Evolutionary conservation across 2,113 vertebrate species (phyloP).

Genomic region (Corydoras sp.): DNA sequence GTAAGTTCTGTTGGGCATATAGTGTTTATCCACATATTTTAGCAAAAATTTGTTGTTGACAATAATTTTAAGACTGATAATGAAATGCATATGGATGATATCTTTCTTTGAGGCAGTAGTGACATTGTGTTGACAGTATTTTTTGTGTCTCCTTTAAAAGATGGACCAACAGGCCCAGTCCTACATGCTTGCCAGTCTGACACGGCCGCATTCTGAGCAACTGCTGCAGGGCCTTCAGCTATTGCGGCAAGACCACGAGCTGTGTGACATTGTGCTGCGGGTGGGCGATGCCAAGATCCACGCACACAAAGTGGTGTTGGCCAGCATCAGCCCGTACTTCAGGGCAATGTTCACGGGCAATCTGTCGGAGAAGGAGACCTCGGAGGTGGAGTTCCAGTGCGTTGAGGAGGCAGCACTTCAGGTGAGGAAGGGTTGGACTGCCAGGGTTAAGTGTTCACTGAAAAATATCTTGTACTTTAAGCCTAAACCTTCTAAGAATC

Average conservation of each 20-base stretch:
- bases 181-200: constrained; percentile 96
- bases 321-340: constrained; percentile 98
- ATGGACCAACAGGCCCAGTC: constrained; percentile 93
- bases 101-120: not conserved
- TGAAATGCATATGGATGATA: too few relatives aligned
- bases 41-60: too few relatives aligned
- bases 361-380: constrained; percentile 92
- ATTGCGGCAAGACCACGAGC: constrained; percentile 91
- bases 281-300: constrained; percentile 95
- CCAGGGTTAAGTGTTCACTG: too few relatives aligned
- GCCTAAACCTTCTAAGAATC: too few relatives aligned
- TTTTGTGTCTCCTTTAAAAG: constrained; percentile 54
- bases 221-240: constrained; percentile 94
- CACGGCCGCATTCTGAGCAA: constrained; percentile 92
- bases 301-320: constrained; percentile 93
- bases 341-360: constrained; percentile 98
- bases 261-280: constrained; percentile 90
- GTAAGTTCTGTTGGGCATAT: too few relatives aligned
- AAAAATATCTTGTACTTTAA: too few relatives aligned
- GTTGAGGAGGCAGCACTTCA: constrained; percentile 88
- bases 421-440: constrained; percentile 49
- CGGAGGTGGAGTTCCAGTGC: constrained; percentile 94
- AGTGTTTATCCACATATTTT: too few relatives aligned
- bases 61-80: too few relatives aligned
- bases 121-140: too few relatives aligned